Evolutionary conservation across 1,140 invertebrate genomes (phyloP), one percentile per base, ranked within the genome.

Genomic region (Zaprionus africanus): DNA sequence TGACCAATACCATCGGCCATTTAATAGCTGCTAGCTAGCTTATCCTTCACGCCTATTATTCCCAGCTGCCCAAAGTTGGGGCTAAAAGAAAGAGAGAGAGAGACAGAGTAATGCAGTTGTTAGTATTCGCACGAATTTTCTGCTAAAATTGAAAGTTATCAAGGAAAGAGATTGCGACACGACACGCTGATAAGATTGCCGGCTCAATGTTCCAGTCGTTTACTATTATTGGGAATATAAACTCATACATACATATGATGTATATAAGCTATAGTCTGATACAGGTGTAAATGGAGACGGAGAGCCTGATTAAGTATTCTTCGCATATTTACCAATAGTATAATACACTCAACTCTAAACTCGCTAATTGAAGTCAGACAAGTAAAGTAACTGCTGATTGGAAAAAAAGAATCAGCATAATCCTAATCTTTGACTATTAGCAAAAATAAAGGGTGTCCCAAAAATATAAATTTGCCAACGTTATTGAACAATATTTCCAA

Each of bases 1-100:
- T 85, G 81, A 78, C 77, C 81, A 92, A 92, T 92, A 77, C 90
- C 91, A 88, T 92, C 87, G 76, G 91, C 91, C 91, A 92, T 92
- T 90, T 90, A 85, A 62, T 54, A 51, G 81, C 60, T 88, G 72
- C 70, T 66, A 36, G 49, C 65, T 75, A 31, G 65, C 41, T 69
- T 36, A 28, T 51, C 26, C 79, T 75, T 58, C 54, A 57, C 56
- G 65, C 60, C 49, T 73, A 19, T 19, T 70, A 19, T 53, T 66
- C 51, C 57, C 36, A 38, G 36, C 36, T 17, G 41, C 41, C 34
- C 38, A 53, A 57, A 36, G 66, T 60, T 51, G 36, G 57, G 49
- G 31, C 64, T 58, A 22, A 22, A 9, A 57, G 6, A 43, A 11
- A n/a, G 2, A 68, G 17, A 31, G 28, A 58, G 12, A 31, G 0